Conservation (phyloP, 2,113 vertebrate species). For the Alligator sinensis region DNA sequence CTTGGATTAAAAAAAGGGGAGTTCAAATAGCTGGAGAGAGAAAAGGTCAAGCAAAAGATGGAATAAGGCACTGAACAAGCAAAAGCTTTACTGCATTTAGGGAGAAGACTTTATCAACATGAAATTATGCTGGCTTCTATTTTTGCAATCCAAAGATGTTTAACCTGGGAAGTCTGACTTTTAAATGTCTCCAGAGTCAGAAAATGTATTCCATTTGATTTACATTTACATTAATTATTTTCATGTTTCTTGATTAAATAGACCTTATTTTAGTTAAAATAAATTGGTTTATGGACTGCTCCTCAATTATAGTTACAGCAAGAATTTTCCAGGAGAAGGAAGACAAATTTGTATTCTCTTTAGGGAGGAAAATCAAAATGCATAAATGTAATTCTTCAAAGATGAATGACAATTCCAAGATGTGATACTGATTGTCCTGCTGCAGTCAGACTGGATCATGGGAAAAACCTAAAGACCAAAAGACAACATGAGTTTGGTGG, state of each 20-base stretch:
- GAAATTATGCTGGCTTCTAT: background rate
- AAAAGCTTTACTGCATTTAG: background rate
- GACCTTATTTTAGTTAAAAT: background rate
- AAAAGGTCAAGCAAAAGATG: background rate
- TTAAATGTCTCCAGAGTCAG: background rate
- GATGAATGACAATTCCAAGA: background rate
- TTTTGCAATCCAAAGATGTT: background rate
- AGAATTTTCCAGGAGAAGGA: background rate
- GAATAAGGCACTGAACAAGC: background rate
- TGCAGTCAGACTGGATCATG: background rate
- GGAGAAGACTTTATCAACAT: background rate
- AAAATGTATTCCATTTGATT: background rate
- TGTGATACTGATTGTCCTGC: background rate
- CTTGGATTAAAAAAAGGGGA: background rate
- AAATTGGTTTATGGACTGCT: background rate
- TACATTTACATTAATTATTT: background rate
- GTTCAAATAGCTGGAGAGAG: background rate
- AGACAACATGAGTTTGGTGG: background rate
- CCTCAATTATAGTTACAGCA: background rate
- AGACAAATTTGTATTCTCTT: background rate
- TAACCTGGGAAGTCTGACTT: background rate
- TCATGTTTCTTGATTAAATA: background rate
- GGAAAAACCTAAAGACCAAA: background rate
- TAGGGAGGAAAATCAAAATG: background rate
- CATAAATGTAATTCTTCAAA: background rate